Evolutionary conservation across 1,140 invertebrate genomes (phyloP).

Genomic region (Zaprionus ghesquierei): DNA sequence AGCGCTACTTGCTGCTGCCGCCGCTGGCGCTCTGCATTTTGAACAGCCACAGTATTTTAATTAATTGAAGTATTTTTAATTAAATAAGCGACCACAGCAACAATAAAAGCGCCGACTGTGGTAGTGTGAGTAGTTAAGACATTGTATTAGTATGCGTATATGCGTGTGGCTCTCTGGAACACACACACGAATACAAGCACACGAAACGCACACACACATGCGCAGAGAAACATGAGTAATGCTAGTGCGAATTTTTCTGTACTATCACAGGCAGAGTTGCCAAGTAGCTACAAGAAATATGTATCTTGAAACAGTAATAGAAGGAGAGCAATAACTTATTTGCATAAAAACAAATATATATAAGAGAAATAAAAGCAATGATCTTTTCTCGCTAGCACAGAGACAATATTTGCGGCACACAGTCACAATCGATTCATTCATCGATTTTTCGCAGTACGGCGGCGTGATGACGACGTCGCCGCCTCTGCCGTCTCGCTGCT

Average conservation of each 20-base stretch:
- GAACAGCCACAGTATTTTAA: constrained; percentile 47
- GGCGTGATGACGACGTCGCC: constrained; percentile 45
- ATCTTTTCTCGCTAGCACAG: constrained; percentile 5
- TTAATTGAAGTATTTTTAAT: constrained; percentile 75
- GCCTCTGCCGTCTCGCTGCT: constrained; percentile 43
- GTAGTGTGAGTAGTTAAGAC: constrained; percentile 42
- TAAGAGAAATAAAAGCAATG: constrained; percentile 2
- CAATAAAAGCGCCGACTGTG: constrained; percentile 42
- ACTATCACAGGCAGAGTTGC: constrained; percentile 68
- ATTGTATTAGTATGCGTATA: constrained; percentile 23
- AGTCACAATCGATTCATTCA: constrained; percentile 81
- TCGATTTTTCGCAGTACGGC: constrained; percentile 76
- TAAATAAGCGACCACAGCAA: constrained; percentile 54
- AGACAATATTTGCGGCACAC: constrained; percentile 21
- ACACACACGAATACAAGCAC: constrained; percentile 36
- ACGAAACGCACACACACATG: constrained; percentile 54
- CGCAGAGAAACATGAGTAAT: constrained; percentile 70
- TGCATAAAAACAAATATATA: constrained; percentile 47
- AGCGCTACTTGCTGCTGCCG: constrained; percentile 5
- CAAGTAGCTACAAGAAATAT: constrained; percentile 41
- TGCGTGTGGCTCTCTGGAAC: constrained; percentile 37
- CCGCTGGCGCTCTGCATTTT: constrained; percentile 45
- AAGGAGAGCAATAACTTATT: constrained; percentile 29
- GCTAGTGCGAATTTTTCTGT: constrained; percentile 55
- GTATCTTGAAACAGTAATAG: constrained; percentile 14